These are phyloP conservation scores for Hermaeophaga mercurialis DNA, from an alignment of 2,888 invertebrate genomes.

Conservation along the genomic window DNA sequence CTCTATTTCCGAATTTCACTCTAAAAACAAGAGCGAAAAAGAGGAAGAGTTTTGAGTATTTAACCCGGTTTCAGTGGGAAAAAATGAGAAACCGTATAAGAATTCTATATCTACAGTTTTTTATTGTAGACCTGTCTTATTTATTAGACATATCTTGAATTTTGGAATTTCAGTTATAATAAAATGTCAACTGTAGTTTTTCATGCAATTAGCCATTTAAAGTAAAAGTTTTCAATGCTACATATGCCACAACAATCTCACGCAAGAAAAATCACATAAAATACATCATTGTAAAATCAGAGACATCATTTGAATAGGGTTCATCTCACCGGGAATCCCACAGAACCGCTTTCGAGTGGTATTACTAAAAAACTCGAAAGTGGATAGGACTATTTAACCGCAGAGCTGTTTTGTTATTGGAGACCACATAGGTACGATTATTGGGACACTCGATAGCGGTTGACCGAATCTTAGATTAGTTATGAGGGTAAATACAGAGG, in stretches of 20 bases:
- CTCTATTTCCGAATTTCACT: no score
- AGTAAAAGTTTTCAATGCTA: constrained; percentile 5
- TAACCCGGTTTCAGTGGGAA: no score
- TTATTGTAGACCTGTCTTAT: no score
- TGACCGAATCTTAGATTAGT: constrained; percentile 15
- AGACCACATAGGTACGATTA: constrained; percentile 55
- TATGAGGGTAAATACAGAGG: constrained; percentile 13
- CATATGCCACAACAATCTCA: constrained; percentile 17
- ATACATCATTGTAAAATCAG: constrained; percentile 16
- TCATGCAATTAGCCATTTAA: no score
- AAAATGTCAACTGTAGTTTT: no score
- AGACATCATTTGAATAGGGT: constrained; percentile 20
- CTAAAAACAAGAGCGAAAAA: no score
- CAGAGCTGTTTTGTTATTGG: constrained; percentile 34
- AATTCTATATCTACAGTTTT: no score
- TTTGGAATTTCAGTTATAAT: no score
- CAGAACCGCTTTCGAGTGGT: constrained; percentile 6
- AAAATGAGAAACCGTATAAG: no score
- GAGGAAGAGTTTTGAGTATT: no score
- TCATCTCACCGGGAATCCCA: constrained; percentile 5
- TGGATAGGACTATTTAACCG: constrained; percentile 43
- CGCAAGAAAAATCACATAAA: constrained; percentile 18
- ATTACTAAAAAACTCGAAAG: constrained; percentile 23
- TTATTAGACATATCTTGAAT: no score
- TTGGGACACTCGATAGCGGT: constrained; percentile 47